Conservation (phyloP, 2,113 vertebrate species). For the Nettapus auritus region DNA sequence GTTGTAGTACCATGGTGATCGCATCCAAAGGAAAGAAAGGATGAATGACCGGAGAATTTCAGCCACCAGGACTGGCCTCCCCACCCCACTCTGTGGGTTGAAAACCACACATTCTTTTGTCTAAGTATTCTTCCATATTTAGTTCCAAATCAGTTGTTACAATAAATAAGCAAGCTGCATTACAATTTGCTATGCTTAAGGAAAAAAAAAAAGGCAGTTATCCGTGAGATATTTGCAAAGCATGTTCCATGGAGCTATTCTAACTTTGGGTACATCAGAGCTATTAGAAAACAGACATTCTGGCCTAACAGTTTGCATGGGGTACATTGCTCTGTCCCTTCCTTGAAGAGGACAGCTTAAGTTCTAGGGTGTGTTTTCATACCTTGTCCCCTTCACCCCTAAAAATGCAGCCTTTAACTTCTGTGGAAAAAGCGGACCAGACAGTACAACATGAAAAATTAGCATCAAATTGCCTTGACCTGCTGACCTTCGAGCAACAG, state of each 20-base stretch:
- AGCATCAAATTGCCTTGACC: fast-evolving
- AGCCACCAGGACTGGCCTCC: background rate
- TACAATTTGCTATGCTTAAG: background rate
- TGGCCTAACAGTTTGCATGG: background rate
- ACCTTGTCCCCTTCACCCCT: background rate
- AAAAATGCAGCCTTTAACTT: background rate
- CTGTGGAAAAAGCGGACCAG: background rate
- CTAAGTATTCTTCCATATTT: background rate
- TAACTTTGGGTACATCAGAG: background rate
- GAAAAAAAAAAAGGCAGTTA: background rate
- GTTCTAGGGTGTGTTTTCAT: background rate
- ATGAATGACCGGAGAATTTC: background rate
- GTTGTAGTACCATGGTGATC: background rate
- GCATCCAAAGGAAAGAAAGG: background rate
- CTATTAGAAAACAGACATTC: background rate
- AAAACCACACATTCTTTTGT: background rate
- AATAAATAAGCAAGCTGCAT: background rate
- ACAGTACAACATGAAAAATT: background rate
- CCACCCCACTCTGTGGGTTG: background rate
- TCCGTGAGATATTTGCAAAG: background rate
- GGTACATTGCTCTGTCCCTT: background rate
- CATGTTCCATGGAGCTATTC: background rate
- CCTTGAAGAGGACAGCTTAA: background rate
- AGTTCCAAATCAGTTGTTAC: background rate
- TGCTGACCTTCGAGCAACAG: background rate